Conservation (phyloP, 2,888 invertebrate species). For the Brassicogethes aeneus region DNA sequence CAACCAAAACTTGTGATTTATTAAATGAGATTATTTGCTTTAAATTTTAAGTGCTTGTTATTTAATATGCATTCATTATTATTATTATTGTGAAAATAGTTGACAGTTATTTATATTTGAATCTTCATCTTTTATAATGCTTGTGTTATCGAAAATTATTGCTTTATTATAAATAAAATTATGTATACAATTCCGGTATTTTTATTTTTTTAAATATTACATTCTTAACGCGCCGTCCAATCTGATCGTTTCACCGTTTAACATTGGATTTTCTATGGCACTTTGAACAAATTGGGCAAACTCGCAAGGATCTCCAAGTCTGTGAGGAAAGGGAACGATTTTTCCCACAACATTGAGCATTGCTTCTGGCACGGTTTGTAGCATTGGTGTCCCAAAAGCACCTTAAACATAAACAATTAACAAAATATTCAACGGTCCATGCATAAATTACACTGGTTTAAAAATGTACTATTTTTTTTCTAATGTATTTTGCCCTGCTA, state of each 20-base stretch:
- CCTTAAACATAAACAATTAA: conserved; percentile 44
- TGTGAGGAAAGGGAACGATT: conserved; percentile 71
- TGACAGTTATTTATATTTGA: not conserved
- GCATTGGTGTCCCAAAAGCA: conserved; percentile 79
- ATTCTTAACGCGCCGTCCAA: conserved; percentile 72
- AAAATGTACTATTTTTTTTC: no score
- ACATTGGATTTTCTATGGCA: conserved; percentile 78
- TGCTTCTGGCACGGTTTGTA: conserved; percentile 71
- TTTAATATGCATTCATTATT: conserved; percentile 13
- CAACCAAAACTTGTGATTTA: conserved; percentile 25
- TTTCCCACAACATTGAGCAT: conserved; percentile 67
- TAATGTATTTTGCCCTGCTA: no score
- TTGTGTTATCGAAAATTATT: not conserved
- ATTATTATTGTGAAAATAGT: not conserved
- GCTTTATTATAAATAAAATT: not conserved
- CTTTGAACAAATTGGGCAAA: conserved; percentile 78
- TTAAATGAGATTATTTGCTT: conserved; percentile 27
- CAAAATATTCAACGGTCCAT: not conserved
- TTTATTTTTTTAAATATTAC: conserved; percentile 35
- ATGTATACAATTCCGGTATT: not conserved
- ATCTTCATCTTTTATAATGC: not conserved
- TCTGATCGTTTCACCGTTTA: conserved; percentile 87
- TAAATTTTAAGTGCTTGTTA: conserved; percentile 22
- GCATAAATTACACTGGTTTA: no score
- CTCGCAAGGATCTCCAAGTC: conserved; percentile 80